A percentile compares a stretch with the other conserved stretches of the same genome.
phyloP scores from a whole-genome alignment of 2,888 invertebrate genomes.

The Fabriciana adippe region DNA sequence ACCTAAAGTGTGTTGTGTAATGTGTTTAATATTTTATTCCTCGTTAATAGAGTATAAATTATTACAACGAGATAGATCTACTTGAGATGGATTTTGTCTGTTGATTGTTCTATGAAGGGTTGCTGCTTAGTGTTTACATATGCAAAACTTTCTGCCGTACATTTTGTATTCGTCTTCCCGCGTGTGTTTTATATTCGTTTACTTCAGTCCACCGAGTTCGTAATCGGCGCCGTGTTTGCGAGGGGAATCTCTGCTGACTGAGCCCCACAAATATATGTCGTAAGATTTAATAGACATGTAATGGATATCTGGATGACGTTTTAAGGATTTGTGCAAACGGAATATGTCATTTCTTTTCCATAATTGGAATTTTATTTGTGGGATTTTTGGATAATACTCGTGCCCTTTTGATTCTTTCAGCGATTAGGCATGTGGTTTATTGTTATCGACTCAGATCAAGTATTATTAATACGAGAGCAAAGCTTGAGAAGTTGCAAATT shows the following conservation, averaged over 20 bases:
- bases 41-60: not conserved
- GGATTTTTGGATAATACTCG: conserved; percentile 73
- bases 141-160: conserved; percentile 77
- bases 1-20: no score
- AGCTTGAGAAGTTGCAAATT: not conserved
- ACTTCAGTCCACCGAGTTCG: conserved; percentile 77
- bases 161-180: conserved; percentile 80
- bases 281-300: conserved; percentile 83
- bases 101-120: conserved; percentile 51
- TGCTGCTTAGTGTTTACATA: conserved; percentile 72
- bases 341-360: conserved; percentile 78
- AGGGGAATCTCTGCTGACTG: conserved; percentile 78
- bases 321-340: conserved; percentile 83
- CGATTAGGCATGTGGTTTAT: conserved; percentile 43
- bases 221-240: conserved; percentile 80
- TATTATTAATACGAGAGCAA: conserved; percentile 12
- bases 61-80: not conserved
- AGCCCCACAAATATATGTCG: conserved; percentile 82
- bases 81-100: conserved; percentile 13
- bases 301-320: conserved; percentile 83
- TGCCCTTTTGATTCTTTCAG: conserved; percentile 54
- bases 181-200: conserved; percentile 82
- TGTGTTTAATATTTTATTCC: no score
- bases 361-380: conserved; percentile 80
- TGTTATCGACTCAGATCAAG: conserved; percentile 34